Conservation (phyloP, 2,888 invertebrate species). For the Dusona sp. region DNA sequence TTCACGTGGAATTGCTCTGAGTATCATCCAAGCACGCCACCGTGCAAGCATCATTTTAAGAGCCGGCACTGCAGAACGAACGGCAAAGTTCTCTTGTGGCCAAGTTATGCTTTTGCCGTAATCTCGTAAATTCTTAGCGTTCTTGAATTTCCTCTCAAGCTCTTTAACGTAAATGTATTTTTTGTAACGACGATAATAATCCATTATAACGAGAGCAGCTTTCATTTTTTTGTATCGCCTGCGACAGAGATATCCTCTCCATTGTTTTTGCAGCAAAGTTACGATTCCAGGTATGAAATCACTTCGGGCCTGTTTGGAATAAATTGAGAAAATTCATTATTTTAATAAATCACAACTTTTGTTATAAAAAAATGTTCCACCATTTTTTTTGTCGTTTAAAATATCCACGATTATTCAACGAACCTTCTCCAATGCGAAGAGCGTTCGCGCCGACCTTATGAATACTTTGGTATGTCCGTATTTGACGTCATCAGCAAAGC, state of each 20-base stretch:
- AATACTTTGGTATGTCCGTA: constrained; percentile 98
- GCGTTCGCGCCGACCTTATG: constrained; percentile 95
- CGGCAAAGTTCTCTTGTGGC: constrained; percentile 92
- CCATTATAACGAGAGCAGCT: constrained; percentile 93
- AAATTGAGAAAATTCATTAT: not conserved
- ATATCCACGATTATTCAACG: constrained; percentile 9
- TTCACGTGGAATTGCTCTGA: constrained; percentile 91
- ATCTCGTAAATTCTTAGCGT: constrained; percentile 89
- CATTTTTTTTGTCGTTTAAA: not conserved
- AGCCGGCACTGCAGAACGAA: constrained; percentile 87
- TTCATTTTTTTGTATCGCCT: constrained; percentile 93
- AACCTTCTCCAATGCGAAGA: constrained; percentile 94
- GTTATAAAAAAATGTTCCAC: not conserved
- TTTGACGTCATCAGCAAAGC: constrained; percentile 93
- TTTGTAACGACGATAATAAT: constrained; percentile 92
- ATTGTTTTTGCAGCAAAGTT: constrained; percentile 97
- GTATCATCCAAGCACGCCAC: constrained; percentile 95
- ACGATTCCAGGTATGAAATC: constrained; percentile 96
- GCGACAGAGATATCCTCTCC: constrained; percentile 93
- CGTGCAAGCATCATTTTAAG: constrained; percentile 89
- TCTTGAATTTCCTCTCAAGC: constrained; percentile 88
- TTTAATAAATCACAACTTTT: not conserved
- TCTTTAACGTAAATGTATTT: constrained; percentile 89
- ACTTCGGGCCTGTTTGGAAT: constrained; percentile 87
- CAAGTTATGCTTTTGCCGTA: constrained; percentile 92